Base-by-base conservation (phyloP, 1,140 invertebrate genomes). In the Diorhabda elongata region DNA sequence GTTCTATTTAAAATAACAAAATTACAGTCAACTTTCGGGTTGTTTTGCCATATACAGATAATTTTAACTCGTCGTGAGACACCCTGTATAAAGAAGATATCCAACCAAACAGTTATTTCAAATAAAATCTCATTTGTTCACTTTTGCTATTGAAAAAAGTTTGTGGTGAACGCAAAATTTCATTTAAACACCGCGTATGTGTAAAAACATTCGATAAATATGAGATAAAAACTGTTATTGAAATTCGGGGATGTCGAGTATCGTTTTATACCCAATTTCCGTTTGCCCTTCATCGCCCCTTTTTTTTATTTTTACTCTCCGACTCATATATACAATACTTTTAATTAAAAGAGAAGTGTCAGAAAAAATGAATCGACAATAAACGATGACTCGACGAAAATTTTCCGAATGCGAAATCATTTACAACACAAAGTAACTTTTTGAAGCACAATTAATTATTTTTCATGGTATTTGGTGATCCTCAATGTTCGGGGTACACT, bases 381-480 rank as follows among this genome's bases (percentile, higher is more conserved):
- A 61, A 26, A 43, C 58, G 64, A 72, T 75, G 74, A 75, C 74
- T 71, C 5, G 68, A 68, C 59, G 71, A 68, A 74, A 75, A 45
- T 68, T 26, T 66, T 52, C 60, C 69, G 70, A 75, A 76, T 71
- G 71, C 69, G 70, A 75, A 71, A 72, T 71, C 72, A 70, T 71
- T 73, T 73, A 73, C 69, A 70, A 69, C 61, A 73, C 69, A 76
- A 76, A 74, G 73, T 75, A 63, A 72, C 66, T 75, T 77, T 72
- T 75, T 75, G 76, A 77, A 77, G 76, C 74, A 75, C 76, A 70
- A 77, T 77, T 77, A 77, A 77, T 77, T 77, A 77, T 77, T 77
- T 77, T 77, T 77, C 76, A 77, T 77, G 76, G 76, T 77, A 73
- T 71, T 77, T 77, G 76, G 71, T 71, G 74, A 70, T 75, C 67